phyloP scores from a whole-genome alignment of 2,888 invertebrate species.

The Protonemura montana region DNA sequence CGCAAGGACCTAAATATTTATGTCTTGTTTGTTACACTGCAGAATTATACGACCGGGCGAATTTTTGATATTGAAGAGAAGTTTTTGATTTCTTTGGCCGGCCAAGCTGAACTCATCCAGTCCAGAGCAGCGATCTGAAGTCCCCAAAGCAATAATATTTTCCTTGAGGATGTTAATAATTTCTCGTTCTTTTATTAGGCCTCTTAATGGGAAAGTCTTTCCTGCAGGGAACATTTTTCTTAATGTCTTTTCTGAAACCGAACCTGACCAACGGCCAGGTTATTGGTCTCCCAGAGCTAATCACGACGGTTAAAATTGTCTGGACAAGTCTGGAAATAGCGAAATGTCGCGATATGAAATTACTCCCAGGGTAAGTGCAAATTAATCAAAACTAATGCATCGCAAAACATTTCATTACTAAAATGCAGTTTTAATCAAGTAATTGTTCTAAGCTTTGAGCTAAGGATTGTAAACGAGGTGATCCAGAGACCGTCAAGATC shows the following conservation, averaged over 20 bases:
- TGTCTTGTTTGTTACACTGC: neutral
- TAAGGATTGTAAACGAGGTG: too few relatives aligned
- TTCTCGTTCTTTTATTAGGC: neutral
- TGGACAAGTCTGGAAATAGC: neutral
- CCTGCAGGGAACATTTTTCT: neutral
- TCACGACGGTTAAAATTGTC: neutral
- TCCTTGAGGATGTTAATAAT: neutral
- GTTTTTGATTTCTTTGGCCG: neutral
- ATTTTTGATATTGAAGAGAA: neutral
- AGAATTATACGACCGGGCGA: neutral
- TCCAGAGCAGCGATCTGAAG: neutral
- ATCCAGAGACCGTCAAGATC: too few relatives aligned
- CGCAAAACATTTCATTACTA: neutral
- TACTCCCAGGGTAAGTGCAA: neutral
- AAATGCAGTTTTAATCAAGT: neutral
- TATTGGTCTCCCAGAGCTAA: neutral
- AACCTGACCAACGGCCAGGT: neutral
- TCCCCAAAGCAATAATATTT: neutral
- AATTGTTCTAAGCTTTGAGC: too few relatives aligned
- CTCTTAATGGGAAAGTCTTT: neutral
- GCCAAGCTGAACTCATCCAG: neutral
- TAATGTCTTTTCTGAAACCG: neutral
- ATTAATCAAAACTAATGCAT: neutral
- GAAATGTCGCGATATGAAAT: neutral
- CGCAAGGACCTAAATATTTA: neutral